Percentiles rank a stretch among this genome's conserved stretches.
Conservation (phyloP, 2,888 invertebrate genomes). For the Thereva unica region DNA sequence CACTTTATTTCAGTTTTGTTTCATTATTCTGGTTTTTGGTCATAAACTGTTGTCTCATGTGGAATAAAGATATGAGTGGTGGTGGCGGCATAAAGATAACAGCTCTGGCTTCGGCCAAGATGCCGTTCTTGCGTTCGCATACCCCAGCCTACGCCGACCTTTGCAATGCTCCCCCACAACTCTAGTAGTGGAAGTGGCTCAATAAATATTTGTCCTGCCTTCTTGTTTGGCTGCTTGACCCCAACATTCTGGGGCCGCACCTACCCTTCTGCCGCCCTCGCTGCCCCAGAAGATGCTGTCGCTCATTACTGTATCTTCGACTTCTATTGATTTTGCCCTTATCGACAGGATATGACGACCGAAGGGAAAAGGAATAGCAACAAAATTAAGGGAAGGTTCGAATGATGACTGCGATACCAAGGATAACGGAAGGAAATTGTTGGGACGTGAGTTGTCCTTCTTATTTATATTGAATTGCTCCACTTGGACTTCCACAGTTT, state of each 20-base stretch:
- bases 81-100: background rate
- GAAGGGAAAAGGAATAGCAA: conserved; percentile 4
- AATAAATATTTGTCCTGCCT: conserved; percentile 31
- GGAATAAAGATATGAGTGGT: conserved; percentile 12
- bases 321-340: conserved; percentile 27
- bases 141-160: background rate
- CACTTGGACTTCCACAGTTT: too few species aligned
- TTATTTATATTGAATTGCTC: background rate
- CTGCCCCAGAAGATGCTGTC: conserved; percentile 12
- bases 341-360: background rate
- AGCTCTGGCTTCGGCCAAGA: conserved; percentile 3
- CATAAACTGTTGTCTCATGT: conserved; percentile 28
- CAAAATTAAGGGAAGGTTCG: conserved; percentile 25
- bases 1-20: conserved; percentile 20
- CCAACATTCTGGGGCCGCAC: conserved; percentile 1
- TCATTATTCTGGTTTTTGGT: conserved; percentile 31
- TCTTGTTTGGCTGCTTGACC: conserved; percentile 15
- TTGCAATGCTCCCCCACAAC: background rate
- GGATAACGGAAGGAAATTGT: conserved; percentile 34
- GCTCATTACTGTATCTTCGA: conserved; percentile 30
- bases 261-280: too few species aligned
- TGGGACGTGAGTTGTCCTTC: conserved; percentile 26
- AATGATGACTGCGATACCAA: conserved; percentile 15
- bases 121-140: conserved; percentile 1
- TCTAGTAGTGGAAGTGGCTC: background rate